Evolutionary conservation across 2,888 invertebrate genomes (phyloP), one percentile per base, ranked within the genome.

Genomic region (Melanostoma mellinum): DNA sequence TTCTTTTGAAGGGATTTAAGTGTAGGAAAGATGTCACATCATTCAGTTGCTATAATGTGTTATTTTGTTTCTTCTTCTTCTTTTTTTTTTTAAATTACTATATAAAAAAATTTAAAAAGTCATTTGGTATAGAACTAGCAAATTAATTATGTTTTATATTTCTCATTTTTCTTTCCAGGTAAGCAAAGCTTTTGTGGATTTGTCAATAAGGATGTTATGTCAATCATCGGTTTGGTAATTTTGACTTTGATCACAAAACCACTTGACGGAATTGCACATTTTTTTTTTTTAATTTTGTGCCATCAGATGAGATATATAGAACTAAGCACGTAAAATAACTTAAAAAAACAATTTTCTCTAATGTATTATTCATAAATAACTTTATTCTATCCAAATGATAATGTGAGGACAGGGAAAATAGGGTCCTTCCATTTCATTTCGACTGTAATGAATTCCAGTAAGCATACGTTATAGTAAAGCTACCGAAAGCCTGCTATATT

Each of bases 151-250:
- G 63, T 48, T 75, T 69, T 65, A 38, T 32, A 0, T 58, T 46
- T 30, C 38, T 1, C 6, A n/a, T 69, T 46, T 84, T 71, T 71
- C 74, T 50, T 84, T 79, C 6, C 79, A 84, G 84, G 84, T 84
- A 79, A 82, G 20, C 20, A 20, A 20, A 20, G 79, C 58, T 61
- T 52, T 36, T 55, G 52, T 67, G 67, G 65, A 67, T 67, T 35
- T 52, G 53, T 67, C 52, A 6, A 40, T 53, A 33, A 67, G 42
- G 53, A 63, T 63, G 63, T 63, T 50, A 10, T 63, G 63, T 63
- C 63, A 63, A 63, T 63, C 63, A 63, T 8, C 46, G 9, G 4
- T 61, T 42, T 32, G 33, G 33, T 60, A 60, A 55, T 33, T 35
- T 56, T 38, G 30, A 33, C 9, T 33, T 67, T 53, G 42, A 44